A percentile compares a stretch with the other conserved stretches of the same genome.
Evolutionary conservation across 1,140 invertebrate genomes (phyloP).

Genomic region (fruit fly (Drosophila melanogaster)): DNA sequence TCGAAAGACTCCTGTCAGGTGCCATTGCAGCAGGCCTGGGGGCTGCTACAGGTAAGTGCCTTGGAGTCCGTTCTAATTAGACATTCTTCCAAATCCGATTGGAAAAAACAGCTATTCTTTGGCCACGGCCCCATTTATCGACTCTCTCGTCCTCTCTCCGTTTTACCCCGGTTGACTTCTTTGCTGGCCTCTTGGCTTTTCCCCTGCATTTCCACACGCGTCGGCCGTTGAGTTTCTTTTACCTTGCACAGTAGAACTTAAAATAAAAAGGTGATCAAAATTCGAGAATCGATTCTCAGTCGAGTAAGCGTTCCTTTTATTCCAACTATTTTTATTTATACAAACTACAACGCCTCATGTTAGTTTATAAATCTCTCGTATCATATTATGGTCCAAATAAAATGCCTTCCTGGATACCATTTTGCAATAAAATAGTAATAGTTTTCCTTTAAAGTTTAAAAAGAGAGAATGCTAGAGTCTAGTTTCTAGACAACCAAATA

Average conservation of each 20-base stretch:
- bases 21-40: constrained; percentile 42
- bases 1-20: background rate
- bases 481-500: too few relatives aligned
- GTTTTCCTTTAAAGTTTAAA: too few relatives aligned
- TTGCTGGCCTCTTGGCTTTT: constrained; percentile 33
- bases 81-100: constrained; percentile 13
- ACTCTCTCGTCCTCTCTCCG: constrained; percentile 46
- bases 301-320: too few relatives aligned
- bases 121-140: constrained; percentile 72
- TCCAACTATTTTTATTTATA: too few relatives aligned
- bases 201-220: constrained; percentile 14
- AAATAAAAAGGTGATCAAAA: too few relatives aligned
- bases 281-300: too few relatives aligned
- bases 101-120: constrained; percentile 20
- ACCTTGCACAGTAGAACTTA: constrained; percentile 23
- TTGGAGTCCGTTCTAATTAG: constrained; percentile 30
- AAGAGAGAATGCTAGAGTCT: too few relatives aligned
- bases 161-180: constrained; percentile 6
- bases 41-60: constrained; percentile 43
- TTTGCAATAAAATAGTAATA: too few relatives aligned
- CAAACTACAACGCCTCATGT: too few relatives aligned
- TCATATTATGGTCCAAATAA: too few relatives aligned
- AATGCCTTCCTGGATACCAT: too few relatives aligned
- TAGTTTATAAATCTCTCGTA: too few relatives aligned
- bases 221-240: constrained; percentile 23